These are phyloP conservation scores for Pedetes capensis DNA, from an alignment of 2,113 vertebrate genomes.

Conservation along the genomic window DNA sequence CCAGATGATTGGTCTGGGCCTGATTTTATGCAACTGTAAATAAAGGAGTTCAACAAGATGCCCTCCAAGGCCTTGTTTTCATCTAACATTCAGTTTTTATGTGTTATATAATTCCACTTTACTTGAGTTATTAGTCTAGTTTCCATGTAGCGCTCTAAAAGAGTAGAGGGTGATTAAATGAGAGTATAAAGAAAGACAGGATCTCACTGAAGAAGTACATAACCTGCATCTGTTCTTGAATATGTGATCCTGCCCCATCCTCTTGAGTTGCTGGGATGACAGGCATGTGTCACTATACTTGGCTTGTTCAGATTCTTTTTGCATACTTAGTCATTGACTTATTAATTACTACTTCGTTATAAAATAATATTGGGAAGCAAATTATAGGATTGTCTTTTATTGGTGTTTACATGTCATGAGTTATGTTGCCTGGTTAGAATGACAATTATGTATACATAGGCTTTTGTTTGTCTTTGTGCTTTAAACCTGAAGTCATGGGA, in stretches of 20 bases:
- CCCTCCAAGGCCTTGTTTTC: background rate
- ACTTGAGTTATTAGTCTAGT: slow-evolving; percentile 17
- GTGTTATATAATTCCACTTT: background rate
- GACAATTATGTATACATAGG: background rate
- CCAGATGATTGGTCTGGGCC: background rate
- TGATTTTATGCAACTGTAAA: background rate
- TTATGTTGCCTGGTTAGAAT: background rate
- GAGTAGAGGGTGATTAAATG: background rate
- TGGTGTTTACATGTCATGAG: background rate
- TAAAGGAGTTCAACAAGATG: background rate
- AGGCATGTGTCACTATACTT: no score
- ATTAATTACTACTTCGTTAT: background rate
- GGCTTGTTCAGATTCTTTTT: background rate
- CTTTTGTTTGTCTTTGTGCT: background rate
- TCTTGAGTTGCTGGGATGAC: no score
- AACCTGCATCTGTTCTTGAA: no score
- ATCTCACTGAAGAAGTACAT: no score
- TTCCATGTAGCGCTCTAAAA: background rate
- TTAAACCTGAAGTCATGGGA: background rate
- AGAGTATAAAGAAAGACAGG: background rate
- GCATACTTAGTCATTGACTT: background rate
- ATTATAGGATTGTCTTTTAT: background rate
- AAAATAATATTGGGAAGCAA: background rate
- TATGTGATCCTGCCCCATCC: no score
- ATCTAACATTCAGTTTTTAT: background rate